Base-by-base conservation (phyloP, 2,888 invertebrate species). In the Elaeidobius kamerunicus region DNA sequence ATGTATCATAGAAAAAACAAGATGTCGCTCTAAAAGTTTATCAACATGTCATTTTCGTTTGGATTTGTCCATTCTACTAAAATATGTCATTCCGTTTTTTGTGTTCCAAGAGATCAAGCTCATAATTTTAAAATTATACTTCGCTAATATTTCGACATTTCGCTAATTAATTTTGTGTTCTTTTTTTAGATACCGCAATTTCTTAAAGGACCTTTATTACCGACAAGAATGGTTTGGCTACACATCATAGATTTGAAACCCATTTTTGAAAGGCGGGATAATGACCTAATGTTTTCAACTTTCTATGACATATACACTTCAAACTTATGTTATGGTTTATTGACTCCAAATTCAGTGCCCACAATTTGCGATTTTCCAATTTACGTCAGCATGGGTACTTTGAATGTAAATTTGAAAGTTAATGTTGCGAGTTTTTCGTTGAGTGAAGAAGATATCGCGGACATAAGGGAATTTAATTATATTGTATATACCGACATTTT, bases 401-500 rank as follows among this genome's bases (percentile, higher is more conserved):
- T 84, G 2, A 61, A 66, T 64, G 77, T 84, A 0, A 64, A 73
- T 0, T 60, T 88, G 0, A 63, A 74, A 41, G 70, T 72, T 17
- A 84, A 84, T 66, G 70, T 76, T 43, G 69, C 72, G 0, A 69
- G 68, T 2, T 59, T 83, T 0, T 51, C 52, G 0, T 66, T 87
- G 3, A 70, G 71, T 2, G 47, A 67, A 1, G 65, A 74, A 0
- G 69, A 86, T 57, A 70, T 90, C 36, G 60, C 73, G 1, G 62
- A 70, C 16, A 63, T 86, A 53, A 76, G 70, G 65, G 73, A 76
- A 14, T 92, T 90, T 66, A 91, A 93, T 67, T 76, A 76, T 36
- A 80, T 86, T 65, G 59, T 93, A n/a, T 91, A 91, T 67, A 78
- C 78, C 5, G 79, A 86, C 68, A 75, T 93, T 1, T 69, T 92